phyloP scores from a whole-genome alignment of 2,113 vertebrate genomes.

The Erythrolamprus reginae region DNA sequence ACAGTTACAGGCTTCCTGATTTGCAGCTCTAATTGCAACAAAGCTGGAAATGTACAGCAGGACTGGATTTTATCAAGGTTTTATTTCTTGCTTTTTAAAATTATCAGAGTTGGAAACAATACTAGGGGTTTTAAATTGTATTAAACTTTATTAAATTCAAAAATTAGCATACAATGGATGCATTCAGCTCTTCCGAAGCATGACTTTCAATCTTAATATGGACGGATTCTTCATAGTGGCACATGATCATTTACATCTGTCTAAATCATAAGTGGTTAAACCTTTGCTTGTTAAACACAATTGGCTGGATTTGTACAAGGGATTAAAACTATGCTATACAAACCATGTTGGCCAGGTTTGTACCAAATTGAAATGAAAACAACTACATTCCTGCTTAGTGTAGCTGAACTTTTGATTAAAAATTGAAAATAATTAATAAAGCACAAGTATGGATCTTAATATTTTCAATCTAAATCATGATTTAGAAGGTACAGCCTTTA shows the following conservation, averaged over 20 bases:
- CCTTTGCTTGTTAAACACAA: not conserved
- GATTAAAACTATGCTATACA: not conserved
- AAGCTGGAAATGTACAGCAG: not conserved
- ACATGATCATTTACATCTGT: not conserved
- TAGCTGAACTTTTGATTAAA: not conserved
- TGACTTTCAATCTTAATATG: not conserved
- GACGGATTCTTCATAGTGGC: not conserved
- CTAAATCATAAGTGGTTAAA: not conserved
- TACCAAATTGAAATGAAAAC: not conserved
- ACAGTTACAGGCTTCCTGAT: not conserved
- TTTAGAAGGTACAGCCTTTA: not conserved
- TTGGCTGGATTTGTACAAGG: not conserved
- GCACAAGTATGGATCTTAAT: not conserved
- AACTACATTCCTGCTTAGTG: not conserved
- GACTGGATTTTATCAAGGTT: not conserved
- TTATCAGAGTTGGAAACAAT: not conserved
- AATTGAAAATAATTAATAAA: not conserved
- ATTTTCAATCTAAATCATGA: not conserved
- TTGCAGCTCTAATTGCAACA: conserved; percentile 1
- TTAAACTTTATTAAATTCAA: not conserved
- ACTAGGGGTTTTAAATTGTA: not conserved
- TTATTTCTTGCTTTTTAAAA: not conserved
- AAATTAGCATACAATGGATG: not conserved
- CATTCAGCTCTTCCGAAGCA: not conserved
- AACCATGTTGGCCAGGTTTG: not conserved